Percentiles rank a stretch among this genome's conserved stretches.
phyloP scores from a whole-genome alignment of 2,888 invertebrate species.

The Erebia palarica region DNA sequence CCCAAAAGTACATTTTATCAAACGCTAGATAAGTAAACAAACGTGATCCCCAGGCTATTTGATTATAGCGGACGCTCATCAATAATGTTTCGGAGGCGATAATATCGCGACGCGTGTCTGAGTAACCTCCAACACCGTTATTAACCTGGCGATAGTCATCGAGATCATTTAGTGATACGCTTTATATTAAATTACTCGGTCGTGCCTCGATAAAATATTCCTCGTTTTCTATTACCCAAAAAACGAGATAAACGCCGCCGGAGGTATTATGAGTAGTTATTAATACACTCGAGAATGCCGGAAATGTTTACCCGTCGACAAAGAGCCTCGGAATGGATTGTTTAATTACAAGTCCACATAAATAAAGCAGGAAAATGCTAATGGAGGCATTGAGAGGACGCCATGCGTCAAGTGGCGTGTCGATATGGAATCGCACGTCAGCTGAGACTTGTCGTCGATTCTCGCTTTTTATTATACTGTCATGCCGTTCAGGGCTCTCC shows the following conservation, averaged over 20 bases:
- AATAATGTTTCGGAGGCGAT: conserved; percentile 78
- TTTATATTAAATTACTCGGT: conserved; percentile 83
- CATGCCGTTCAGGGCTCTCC: conserved; percentile 48
- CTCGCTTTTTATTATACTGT: conserved; percentile 54
- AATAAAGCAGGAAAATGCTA: conserved; percentile 55
- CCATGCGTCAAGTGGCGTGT: conserved; percentile 74
- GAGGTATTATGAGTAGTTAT: conserved; percentile 60
- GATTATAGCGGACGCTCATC: conserved; percentile 76
- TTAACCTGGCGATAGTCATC: conserved; percentile 77
- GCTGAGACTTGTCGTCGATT: conserved; percentile 51
- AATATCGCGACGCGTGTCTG: conserved; percentile 78
- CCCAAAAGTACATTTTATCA: conserved; percentile 65
- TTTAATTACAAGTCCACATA: conserved; percentile 51
- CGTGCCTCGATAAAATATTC: conserved; percentile 81
- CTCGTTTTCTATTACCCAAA: conserved; percentile 80
- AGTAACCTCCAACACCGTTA: conserved; percentile 79
- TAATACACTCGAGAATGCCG: conserved; percentile 45
- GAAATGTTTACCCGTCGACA: conserved; percentile 42
- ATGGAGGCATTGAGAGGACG: conserved; percentile 62
- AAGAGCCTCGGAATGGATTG: conserved; percentile 44
- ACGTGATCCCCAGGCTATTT: conserved; percentile 78
- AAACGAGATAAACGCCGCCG: conserved; percentile 74
- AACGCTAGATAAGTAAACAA: conserved; percentile 74
- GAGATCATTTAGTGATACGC: conserved; percentile 82
- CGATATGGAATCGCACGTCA: conserved; percentile 59